Conservation (phyloP, 2,113 vertebrate species). For the Rhabdornis inornatus region DNA sequence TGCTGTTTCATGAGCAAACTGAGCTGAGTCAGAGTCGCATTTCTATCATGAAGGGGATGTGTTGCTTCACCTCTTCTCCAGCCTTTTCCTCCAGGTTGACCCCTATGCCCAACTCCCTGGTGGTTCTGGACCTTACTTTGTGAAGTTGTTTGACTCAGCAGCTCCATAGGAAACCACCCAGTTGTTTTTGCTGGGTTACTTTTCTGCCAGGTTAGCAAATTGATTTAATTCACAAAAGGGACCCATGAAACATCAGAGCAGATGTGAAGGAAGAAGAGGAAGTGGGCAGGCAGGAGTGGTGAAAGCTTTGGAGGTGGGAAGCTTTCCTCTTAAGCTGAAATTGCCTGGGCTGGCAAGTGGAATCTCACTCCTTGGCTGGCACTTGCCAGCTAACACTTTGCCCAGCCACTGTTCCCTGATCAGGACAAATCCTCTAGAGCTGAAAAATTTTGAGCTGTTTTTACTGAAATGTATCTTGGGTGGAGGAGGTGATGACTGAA, state of each 20-base stretch:
- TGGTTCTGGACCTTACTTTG: background rate
- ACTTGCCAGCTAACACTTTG: background rate
- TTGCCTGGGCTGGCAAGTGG: fast-evolving
- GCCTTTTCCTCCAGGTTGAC: background rate
- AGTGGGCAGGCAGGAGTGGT: background rate
- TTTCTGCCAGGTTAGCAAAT: background rate
- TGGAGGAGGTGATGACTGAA: background rate
- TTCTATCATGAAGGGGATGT: background rate
- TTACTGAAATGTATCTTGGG: background rate
- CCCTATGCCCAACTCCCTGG: fast-evolving
- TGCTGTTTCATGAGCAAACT: background rate
- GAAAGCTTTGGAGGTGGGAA: background rate
- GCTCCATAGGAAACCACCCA: background rate
- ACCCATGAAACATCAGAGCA: background rate
- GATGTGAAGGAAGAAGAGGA: background rate
- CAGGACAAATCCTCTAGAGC: background rate
- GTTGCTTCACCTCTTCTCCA: background rate
- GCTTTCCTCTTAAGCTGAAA: background rate
- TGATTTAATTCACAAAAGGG: background rate
- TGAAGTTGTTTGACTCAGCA: background rate
- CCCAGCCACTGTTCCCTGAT: background rate
- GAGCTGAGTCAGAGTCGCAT: background rate
- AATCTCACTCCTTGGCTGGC: background rate
- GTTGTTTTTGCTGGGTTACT: background rate
- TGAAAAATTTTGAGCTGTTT: background rate